phyloP scores from a whole-genome alignment of 2,113 vertebrate genomes.

The Lepus europaeus region DNA sequence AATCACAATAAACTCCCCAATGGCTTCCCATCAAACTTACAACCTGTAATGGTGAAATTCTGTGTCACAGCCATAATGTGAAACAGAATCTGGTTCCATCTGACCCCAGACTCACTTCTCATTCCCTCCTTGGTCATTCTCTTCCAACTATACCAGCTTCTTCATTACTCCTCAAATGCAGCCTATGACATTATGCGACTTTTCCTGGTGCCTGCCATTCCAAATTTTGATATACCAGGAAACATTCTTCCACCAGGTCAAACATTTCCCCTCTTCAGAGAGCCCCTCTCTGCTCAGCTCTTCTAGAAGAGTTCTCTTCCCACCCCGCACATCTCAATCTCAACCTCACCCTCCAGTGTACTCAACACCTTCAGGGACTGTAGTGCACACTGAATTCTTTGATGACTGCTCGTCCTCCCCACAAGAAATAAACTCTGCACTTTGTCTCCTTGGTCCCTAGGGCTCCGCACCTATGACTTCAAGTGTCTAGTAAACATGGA shows the following conservation, averaged over 20 bases:
- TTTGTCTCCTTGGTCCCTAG: background rate
- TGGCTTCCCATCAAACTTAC: background rate
- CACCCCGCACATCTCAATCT: accelerated
- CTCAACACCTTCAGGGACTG: background rate
- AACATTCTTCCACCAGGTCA: background rate
- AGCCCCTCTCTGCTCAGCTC: background rate
- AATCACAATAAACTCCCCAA: background rate
- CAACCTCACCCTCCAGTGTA: background rate
- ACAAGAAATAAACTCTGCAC: background rate
- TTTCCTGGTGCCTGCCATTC: no score
- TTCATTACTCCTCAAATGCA: background rate
- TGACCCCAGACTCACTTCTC: background rate
- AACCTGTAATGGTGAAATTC: background rate
- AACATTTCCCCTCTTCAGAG: background rate
- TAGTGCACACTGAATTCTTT: background rate
- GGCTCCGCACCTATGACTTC: background rate
- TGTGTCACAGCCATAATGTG: background rate
- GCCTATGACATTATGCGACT: no score
- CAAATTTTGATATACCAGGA: background rate
- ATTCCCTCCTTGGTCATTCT: background rate
- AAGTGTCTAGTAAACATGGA: background rate
- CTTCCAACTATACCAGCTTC: background rate
- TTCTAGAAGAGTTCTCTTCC: no score
- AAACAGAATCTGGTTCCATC: background rate
- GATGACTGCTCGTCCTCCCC: background rate